Evolutionary conservation across 2,888 invertebrate genomes (phyloP).

Genomic region (Aspidiotus rigidus): DNA sequence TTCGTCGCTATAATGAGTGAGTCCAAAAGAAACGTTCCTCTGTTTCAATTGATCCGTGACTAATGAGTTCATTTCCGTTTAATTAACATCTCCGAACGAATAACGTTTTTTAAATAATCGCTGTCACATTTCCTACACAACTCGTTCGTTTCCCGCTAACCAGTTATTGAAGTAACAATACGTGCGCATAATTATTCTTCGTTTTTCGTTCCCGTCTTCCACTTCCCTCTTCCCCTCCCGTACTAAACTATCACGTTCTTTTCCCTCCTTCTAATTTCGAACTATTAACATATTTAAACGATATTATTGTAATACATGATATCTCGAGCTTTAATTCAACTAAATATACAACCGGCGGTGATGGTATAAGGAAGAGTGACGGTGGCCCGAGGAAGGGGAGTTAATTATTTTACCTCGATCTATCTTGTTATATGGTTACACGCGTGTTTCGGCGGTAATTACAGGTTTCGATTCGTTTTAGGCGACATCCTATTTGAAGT

Average conservation of each 20-base stretch:
- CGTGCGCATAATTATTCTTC: no score
- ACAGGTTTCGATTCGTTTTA: conserved; percentile 23
- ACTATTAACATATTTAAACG: conserved; percentile 30
- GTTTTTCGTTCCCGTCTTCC: no score
- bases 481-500: conserved; percentile 16
- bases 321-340: conserved; percentile 25
- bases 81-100: no score
- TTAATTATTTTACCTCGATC: conserved; percentile 17
- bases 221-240: no score
- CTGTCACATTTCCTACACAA: no score
- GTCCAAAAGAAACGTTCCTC: no score
- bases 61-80: no score
- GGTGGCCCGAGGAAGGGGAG: conserved; percentile 1
- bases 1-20: no score
- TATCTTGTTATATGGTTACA: background rate
- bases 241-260: background rate
- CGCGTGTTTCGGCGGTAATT: conserved; percentile 23
- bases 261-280: conserved; percentile 1
- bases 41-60: no score
- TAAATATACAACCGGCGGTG: conserved; percentile 4
- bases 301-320: conserved; percentile 30
- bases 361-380: background rate
- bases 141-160: no score
- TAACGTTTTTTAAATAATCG: no score
- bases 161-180: no score